Conservation (phyloP, 2,888 invertebrate genomes). For the Melanostoma mellinum region DNA sequence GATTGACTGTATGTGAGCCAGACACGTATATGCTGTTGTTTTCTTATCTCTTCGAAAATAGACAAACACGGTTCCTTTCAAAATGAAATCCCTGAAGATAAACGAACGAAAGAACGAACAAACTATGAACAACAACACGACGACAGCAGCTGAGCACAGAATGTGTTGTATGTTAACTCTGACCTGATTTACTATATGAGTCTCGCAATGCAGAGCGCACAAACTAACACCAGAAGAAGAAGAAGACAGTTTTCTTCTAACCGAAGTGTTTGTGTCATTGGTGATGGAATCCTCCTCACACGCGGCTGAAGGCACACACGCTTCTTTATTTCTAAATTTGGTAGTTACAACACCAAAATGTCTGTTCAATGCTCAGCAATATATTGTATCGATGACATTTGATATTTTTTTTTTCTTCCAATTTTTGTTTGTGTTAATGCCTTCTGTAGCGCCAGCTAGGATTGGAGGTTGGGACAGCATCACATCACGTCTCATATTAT, state of each 20-base stretch:
- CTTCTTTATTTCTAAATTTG: background rate
- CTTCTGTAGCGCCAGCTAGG: slow-evolving; percentile 38
- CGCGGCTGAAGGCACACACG: slow-evolving; percentile 35
- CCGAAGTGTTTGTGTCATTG: slow-evolving; percentile 26
- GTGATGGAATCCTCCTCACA: slow-evolving; percentile 19
- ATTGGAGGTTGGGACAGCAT: slow-evolving; percentile 13
- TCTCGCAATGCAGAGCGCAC: slow-evolving; percentile 14
- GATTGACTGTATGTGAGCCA: no score
- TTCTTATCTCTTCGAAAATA: slow-evolving; percentile 49
- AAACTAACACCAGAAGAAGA: slow-evolving; percentile 9
- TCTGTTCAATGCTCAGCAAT: slow-evolving; percentile 19
- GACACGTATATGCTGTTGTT: slow-evolving; percentile 14
- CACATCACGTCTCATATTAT: slow-evolving; percentile 33
- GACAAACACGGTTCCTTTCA: slow-evolving; percentile 26
- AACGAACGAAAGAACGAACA: background rate
- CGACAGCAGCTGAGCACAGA: slow-evolving; percentile 33
- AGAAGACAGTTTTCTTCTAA: slow-evolving; percentile 10
- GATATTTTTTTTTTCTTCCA: slow-evolving; percentile 46
- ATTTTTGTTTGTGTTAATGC: background rate
- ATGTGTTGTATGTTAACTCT: slow-evolving; percentile 40
- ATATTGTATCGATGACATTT: slow-evolving; percentile 62
- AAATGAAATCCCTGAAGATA: slow-evolving; percentile 20
- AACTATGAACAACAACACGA: background rate
- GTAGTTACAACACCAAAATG: slow-evolving; percentile 1
- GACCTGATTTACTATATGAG: slow-evolving; percentile 49